A percentile compares a stretch with the other conserved stretches of the same genome.
Evolutionary conservation across 2,113 vertebrate species (phyloP).

Genomic region (Coptodon rendalli): DNA sequence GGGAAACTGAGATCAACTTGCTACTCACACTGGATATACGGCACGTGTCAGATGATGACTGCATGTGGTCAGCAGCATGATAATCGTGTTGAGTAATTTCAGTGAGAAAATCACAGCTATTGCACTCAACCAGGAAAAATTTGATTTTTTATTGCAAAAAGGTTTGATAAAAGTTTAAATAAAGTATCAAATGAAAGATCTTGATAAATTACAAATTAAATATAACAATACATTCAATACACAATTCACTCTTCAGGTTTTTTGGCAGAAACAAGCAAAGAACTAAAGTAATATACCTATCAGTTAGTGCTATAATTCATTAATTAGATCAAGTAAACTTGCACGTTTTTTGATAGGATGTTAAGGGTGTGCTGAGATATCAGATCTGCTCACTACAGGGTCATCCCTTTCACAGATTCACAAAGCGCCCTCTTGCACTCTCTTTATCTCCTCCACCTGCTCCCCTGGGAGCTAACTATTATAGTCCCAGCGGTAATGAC

Average conservation of each 20-base stretch:
- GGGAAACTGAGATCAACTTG: conserved; percentile 35
- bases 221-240: not conserved
- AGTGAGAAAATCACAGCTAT: not conserved
- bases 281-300: not conserved
- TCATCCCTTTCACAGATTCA: not conserved
- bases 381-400: not conserved
- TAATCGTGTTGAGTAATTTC: not conserved
- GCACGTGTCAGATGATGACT: conserved; percentile 1
- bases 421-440: not conserved
- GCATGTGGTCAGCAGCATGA: not conserved
- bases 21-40: conserved; percentile 34
- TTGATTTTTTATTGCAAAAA: accelerated
- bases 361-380: not conserved
- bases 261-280: not conserved
- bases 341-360: not conserved
- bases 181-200: not conserved
- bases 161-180: not conserved
- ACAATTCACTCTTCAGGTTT: not conserved
- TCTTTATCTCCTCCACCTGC: conserved; percentile 6
- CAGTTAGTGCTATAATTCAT: not conserved
- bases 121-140: not conserved
- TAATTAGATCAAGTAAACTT: not conserved
- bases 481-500: not conserved
- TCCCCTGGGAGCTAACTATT: conserved; percentile 19
- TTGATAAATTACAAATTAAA: not conserved